Base-by-base conservation (phyloP, 2,797 vertebrate genomes). In the Tadarida brasiliensis region DNA sequence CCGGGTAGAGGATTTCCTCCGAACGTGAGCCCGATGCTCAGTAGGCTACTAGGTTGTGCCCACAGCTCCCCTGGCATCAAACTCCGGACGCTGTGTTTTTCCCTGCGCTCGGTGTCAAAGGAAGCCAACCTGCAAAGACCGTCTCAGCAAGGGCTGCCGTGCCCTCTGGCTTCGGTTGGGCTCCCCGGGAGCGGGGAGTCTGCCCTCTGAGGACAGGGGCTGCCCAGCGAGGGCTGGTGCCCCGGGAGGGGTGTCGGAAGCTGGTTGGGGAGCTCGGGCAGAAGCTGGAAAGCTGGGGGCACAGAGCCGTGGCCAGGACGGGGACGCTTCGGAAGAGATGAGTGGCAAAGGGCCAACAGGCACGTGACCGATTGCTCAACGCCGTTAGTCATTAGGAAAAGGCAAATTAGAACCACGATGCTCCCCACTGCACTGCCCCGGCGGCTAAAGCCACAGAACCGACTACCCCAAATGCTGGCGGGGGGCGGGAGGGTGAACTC, bases 41-140 rank as follows among this genome's bases (percentile, higher is more conserved):
- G 15, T 3, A 4, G 26, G n/a, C 10, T 16, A 2, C 16, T 0
- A 5, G 12, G 84, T 15, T 30, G 5, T 19, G 9, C 26, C 68
- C 3, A 11, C 22, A 2, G 0, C 1, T 0, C 26, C 7, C 44
- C 35, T 51, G 49, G 49, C 49, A 51, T 19, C 7, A 7, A 39
- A 35, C 33, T 35, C 67, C 11, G 0, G 26, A 9, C 0, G 0
- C 0, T 0, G 1, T 0, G 3, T 1, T 19, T n/a, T 44, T 12
- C 33, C 56, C 17, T 12, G 11, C 0, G 0, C 30, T 44, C 15
- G 0, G 16, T 14, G 63, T 3, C 1, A 8, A 4, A 30, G 28
- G 44, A 11, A 1, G 24, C 28, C 8, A 26, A 33, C 5, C 11
- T 6, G 15, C 0, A 7, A 4, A 28, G 15, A 49, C 0, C 1